phyloP scores from a whole-genome alignment of 2,113 vertebrate genomes.

The Periophthalmodon schlosseri region DNA sequence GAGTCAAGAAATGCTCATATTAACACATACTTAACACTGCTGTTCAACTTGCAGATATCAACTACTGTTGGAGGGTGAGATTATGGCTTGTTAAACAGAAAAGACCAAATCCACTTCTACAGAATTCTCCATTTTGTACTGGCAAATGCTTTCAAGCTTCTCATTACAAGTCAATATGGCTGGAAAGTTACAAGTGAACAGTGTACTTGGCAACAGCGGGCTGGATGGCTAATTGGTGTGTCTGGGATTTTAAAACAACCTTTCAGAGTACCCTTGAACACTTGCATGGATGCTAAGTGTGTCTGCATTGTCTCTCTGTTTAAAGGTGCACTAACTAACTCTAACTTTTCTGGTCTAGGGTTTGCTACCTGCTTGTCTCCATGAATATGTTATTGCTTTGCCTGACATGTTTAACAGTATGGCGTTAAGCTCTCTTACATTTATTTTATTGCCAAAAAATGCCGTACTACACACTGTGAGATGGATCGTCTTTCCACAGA shows the following conservation, averaged over 20 bases:
- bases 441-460: no score
- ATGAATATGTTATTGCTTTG: no score
- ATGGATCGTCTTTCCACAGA: no score
- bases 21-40: background rate
- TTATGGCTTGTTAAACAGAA: background rate
- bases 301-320: background rate
- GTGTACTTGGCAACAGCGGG: background rate
- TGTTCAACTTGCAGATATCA: background rate
- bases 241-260: background rate
- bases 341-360: no score
- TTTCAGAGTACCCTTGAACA: background rate
- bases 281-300: background rate
- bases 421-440: no score
- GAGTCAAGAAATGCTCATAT: conserved; percentile 22
- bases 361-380: no score
- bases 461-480: no score
- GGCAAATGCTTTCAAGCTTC: background rate
- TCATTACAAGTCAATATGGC: background rate
- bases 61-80: background rate
- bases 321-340: no score
- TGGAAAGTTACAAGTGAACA: background rate
- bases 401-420: no score
- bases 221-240: background rate
- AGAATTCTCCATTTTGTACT: background rate
- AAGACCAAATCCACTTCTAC: background rate